phyloP scores from a whole-genome alignment of 2,797 vertebrate genomes.

The Zalophus californianus region DNA sequence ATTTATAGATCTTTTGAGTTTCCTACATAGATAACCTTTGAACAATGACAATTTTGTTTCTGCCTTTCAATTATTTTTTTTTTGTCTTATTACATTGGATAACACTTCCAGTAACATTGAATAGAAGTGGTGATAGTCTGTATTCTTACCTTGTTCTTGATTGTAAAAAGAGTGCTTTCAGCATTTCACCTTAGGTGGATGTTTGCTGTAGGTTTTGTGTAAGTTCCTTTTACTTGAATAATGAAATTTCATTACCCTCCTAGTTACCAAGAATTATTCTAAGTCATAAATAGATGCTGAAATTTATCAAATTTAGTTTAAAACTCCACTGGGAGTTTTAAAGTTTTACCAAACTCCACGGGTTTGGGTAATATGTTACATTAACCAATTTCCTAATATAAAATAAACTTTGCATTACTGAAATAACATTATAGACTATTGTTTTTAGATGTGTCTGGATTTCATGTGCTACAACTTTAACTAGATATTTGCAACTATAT shows the following conservation, averaged over 20 bases:
- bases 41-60: neutral
- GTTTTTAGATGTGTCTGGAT: neutral
- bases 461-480: neutral
- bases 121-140: neutral
- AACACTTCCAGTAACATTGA: neutral
- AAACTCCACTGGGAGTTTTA: neutral
- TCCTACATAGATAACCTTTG: neutral
- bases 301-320: slow-evolving; percentile 11
- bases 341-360: neutral
- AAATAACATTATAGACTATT: neutral
- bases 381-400: slow-evolving; percentile 17
- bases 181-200: neutral
- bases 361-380: neutral
- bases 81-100: neutral
- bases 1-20: neutral
- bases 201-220: neutral
- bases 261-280: neutral
- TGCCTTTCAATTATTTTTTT: neutral
- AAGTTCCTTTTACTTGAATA: neutral
- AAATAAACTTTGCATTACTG: slow-evolving; percentile 15
- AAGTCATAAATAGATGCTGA: slow-evolving; percentile 13
- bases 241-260: neutral
- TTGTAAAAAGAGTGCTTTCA: neutral
- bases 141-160: neutral
- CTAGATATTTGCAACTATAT: neutral